Base-by-base conservation (phyloP, 2,113 vertebrate species). In the Microcebus griseorufus region DNA sequence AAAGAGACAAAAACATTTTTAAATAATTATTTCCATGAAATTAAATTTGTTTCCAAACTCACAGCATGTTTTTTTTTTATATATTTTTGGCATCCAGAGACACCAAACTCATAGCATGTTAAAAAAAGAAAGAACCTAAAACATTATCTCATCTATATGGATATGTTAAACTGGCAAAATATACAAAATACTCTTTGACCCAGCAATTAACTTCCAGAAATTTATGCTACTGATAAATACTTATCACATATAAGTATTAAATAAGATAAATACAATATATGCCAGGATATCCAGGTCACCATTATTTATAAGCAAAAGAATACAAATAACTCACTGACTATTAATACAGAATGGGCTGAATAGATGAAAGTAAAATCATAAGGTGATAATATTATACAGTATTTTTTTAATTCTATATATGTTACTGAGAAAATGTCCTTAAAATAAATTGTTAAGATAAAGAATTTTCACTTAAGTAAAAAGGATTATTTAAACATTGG, bases 1-100 rank as follows among this genome's bases (percentile, higher is more conserved):
- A 98, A 92, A 70, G 95, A 58, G 79, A 98, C 23, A 98, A 93
- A 72, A 89, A 65, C 42, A 96, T 58, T 97, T 95, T 93, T 1
- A 53, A 39, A 96, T 72, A 96, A 58, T 96, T 96, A 92, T 37
- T 94, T 95, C 55, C 72, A n/a, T 72, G 8, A 96, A 94, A 97
- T 80, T 92, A 80, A 87, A 93, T 58, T 84, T 95, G 37, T 87
- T 90, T 87, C n/a, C 72, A 97, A 97, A 95, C 51, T 95, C 25
- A 64, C 5, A 91, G 20, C 32, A 85, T 34, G 11, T 82, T 93
- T 29, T 27, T 62, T 62, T 64, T 12, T 13, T 22, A 8, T 55
- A 17, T 55, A 55, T 55, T 55, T 55, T 55, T 55, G 22, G 55
- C 55, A 58, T 22, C 20, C 20, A 58, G 20, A 22, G 55, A 58